Percentiles rank a stretch among this genome's conserved stretches.
Evolutionary conservation across 2,113 vertebrate genomes (phyloP).

Genomic region (Stomatorhinus ivindoensis): DNA sequence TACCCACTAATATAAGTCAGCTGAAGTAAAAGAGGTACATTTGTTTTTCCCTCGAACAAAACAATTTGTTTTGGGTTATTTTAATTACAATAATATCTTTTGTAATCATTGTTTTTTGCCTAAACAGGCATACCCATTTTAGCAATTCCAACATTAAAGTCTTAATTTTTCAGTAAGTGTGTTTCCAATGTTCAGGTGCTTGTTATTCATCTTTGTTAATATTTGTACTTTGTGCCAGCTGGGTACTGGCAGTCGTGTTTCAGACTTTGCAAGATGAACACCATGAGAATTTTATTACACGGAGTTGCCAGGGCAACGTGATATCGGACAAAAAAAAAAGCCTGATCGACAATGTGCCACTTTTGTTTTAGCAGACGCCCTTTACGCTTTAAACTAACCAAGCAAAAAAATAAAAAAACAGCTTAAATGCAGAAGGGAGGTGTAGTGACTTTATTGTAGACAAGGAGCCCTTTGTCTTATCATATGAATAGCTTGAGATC

Average conservation of each 20-base stretch:
- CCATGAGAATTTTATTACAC: conserved; percentile 24
- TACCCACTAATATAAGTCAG: not conserved
- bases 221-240: conserved; percentile 62
- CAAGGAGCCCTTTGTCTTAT: conserved; percentile 89
- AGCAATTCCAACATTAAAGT: conserved; percentile 29
- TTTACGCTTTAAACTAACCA: conserved; percentile 25
- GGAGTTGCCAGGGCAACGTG: conserved; percentile 33
- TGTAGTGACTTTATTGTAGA: conserved; percentile 84
- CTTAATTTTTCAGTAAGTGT: conserved; percentile 38
- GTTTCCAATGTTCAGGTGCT: conserved; percentile 44
- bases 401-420: conserved; percentile 55
- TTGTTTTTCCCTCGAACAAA: conserved; percentile 14
- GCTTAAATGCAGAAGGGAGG: conserved; percentile 28
- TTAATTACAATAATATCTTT: conserved; percentile 43
- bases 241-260: conserved; percentile 57
- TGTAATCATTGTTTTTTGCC: conserved; percentile 42
- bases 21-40: not conserved
- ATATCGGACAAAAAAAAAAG: conserved; percentile 22
- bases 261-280: conserved; percentile 32
- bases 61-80: conserved; percentile 28
- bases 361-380: conserved; percentile 37
- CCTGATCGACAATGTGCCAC: conserved; percentile 36
- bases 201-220: conserved; percentile 68
- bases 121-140: conserved; percentile 40
- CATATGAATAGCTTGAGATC: conserved; percentile 70